phyloP scores from a whole-genome alignment of 1,140 invertebrate species.

The Harlomillsia oculata region DNA sequence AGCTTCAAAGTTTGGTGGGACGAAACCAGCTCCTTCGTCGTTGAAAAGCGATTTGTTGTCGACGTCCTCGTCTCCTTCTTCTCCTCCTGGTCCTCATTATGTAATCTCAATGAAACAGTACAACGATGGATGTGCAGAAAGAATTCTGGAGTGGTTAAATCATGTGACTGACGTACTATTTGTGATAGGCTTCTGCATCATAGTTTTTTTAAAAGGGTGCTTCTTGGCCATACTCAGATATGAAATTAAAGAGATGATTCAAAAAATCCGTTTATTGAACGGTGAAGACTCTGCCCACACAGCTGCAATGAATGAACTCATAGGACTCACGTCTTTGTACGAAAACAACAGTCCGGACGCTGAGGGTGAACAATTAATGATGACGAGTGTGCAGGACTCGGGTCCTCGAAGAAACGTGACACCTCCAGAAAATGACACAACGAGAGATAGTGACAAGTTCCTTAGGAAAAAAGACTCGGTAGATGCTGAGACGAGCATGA shows the following conservation, averaged over 20 bases:
- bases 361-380: slow-evolving; percentile 14
- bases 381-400: not conserved
- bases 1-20: not conserved
- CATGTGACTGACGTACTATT: slow-evolving; percentile 66
- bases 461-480: slow-evolving; percentile 1
- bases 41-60: not conserved
- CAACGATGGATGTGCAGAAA: slow-evolving; percentile 54
- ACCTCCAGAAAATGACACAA: slow-evolving; percentile 1
- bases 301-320: slow-evolving; percentile 33
- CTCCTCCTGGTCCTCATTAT: not conserved
- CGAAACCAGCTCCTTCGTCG: no score
- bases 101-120: slow-evolving; percentile 21
- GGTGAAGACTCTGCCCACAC: slow-evolving; percentile 38
- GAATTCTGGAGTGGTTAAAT: slow-evolving; percentile 59
- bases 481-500: slow-evolving; percentile 2
- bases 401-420: not conserved
- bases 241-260: slow-evolving; percentile 53
- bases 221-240: slow-evolving; percentile 70
- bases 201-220: slow-evolving; percentile 78
- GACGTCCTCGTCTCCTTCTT: not conserved
- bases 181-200: slow-evolving; percentile 77
- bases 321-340: slow-evolving; percentile 33
- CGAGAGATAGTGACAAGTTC: slow-evolving; percentile 3
- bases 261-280: slow-evolving; percentile 63
- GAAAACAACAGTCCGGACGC: slow-evolving; percentile 10